Conservation (phyloP, 1,140 invertebrate species). For the Cydia strobilella region DNA sequence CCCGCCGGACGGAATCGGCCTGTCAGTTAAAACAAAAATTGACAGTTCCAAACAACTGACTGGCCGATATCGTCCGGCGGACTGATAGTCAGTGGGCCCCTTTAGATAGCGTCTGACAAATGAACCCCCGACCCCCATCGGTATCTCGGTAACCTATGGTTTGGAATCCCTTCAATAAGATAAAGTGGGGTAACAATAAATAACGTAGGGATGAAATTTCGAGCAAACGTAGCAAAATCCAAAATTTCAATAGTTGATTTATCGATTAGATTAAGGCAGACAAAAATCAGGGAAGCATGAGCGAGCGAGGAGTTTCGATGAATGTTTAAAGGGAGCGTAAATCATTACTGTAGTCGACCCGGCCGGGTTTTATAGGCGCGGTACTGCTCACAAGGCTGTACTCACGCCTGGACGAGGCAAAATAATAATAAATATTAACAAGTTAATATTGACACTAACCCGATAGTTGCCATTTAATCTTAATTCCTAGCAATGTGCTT, state of each 20-base stretch:
- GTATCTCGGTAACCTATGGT: background rate
- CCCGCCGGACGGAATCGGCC: too few species aligned
- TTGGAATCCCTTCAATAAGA: background rate
- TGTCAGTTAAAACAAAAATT: too few species aligned
- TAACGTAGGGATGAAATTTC: background rate
- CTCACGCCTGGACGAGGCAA: slow-evolving; percentile 33
- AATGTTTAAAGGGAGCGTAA: slow-evolving; percentile 65
- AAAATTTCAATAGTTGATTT: slow-evolving; percentile 21
- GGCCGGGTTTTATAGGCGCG: slow-evolving; percentile 37
- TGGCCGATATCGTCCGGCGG: too few species aligned
- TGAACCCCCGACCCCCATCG: background rate
- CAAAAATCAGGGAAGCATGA: slow-evolving; percentile 55
- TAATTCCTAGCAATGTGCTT: too few species aligned
- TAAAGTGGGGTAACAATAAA: background rate
- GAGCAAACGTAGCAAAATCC: background rate
- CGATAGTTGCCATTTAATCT: too few species aligned
- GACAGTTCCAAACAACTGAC: too few species aligned
- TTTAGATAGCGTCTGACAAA: background rate
- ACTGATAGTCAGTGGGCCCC: too few species aligned
- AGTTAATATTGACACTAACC: too few species aligned
- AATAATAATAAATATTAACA: background rate
- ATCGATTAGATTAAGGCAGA: slow-evolving; percentile 37
- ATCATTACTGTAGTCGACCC: slow-evolving; percentile 57
- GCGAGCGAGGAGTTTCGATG: slow-evolving; percentile 52
- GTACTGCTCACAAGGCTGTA: background rate